Percentiles rank a stretch among this genome's conserved stretches.
Evolutionary conservation across 2,113 vertebrate species (phyloP).

Genomic region (Elephantulus edwardii): DNA sequence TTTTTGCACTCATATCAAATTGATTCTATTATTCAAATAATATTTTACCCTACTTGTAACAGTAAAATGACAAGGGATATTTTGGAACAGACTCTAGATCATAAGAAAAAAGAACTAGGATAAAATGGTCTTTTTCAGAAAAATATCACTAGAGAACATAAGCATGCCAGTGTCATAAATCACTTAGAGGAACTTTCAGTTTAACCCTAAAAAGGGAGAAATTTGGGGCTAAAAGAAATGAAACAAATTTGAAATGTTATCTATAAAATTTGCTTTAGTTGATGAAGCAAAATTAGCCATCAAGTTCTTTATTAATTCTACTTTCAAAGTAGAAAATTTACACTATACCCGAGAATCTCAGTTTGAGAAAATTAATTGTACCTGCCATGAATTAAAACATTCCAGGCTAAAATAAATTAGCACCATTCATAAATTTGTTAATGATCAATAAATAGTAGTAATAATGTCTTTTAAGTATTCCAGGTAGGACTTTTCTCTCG

Average conservation of each 20-base stretch:
- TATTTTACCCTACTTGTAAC: conserved; percentile 62
- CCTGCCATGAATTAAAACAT: not conserved
- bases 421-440: conserved; percentile 14
- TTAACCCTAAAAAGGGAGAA: conserved; percentile 1
- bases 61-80: conserved; percentile 63
- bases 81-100: conserved; percentile 58
- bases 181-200: conserved; percentile 21
- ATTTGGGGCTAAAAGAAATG: not conserved
- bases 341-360: not conserved
- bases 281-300: not conserved
- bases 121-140: conserved; percentile 38
- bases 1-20: conserved; percentile 65
- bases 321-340: conserved; percentile 36
- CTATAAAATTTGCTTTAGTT: not conserved
- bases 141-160: conserved; percentile 47
- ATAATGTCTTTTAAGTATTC: conserved; percentile 18
- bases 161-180: conserved; percentile 42
- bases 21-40: conserved; percentile 67
- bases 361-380: conserved; percentile 14
- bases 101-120: conserved; percentile 47
- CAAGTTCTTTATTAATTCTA: not conserved
- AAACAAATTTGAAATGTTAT: conserved; percentile 21
- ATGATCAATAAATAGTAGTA: not conserved
- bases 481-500: not conserved
- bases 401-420: conserved; percentile 16